These are phyloP conservation scores for Agriotes lineatus DNA, from an alignment of 2,888 invertebrate species.

Conservation along the genomic window DNA sequence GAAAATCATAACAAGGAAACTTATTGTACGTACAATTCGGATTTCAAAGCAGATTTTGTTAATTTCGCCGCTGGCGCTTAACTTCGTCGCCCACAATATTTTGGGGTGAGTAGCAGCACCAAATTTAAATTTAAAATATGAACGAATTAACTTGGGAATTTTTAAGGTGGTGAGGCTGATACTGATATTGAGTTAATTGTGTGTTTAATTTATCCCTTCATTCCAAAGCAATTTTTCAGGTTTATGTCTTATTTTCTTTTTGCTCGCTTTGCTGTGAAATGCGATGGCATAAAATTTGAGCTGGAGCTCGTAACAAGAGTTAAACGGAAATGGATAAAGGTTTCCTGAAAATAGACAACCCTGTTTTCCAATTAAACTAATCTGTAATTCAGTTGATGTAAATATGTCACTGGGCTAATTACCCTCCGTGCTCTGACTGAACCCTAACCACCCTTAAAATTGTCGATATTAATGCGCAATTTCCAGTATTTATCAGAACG, in stretches of 20 bases:
- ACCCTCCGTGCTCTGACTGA: not conserved
- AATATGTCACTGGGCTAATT: constrained; percentile 10
- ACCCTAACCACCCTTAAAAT: constrained; percentile 25
- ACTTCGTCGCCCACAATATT: not conserved
- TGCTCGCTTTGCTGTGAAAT: too few relatives aligned
- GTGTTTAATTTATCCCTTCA: not conserved
- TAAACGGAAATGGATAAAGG: not conserved
- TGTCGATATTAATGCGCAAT: constrained; percentile 12
- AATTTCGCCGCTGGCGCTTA: not conserved
- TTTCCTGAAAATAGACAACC: not conserved
- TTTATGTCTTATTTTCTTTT: too few relatives aligned
- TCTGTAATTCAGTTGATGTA: not conserved
- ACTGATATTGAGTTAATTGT: not conserved
- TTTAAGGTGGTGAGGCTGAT: constrained; percentile 1
- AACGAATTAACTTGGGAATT: not conserved
- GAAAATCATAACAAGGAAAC: constrained; percentile 11
- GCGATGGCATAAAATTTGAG: too few relatives aligned
- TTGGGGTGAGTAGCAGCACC: not conserved
- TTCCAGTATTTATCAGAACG: constrained; percentile 3
- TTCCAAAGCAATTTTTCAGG: not conserved
- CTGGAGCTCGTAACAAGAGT: too few relatives aligned
- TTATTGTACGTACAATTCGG: not conserved
- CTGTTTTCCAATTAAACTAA: not conserved
- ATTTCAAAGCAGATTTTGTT: not conserved
- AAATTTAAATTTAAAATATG: constrained; percentile 1